These are phyloP conservation scores for Chrysochloris asiatica DNA, from an alignment of 2,113 vertebrate genomes.

Conservation along the genomic window DNA sequence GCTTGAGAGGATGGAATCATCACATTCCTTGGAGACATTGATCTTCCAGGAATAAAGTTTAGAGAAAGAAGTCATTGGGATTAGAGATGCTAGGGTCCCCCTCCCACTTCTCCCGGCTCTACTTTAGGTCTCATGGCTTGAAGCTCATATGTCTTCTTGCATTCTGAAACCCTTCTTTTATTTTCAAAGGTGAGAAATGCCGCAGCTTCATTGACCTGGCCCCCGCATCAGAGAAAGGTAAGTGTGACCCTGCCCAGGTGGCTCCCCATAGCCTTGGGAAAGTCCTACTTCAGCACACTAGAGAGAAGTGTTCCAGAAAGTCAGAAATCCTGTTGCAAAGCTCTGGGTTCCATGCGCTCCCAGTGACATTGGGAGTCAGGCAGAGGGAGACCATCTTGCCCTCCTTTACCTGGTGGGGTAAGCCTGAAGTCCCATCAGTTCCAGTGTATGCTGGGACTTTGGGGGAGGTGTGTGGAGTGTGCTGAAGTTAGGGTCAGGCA, in stretches of 20 bases:
- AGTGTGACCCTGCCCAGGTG: slow-evolving; percentile 67
- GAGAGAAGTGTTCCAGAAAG: background rate
- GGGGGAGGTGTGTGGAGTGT: background rate
- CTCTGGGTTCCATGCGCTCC: background rate
- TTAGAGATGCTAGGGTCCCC: background rate
- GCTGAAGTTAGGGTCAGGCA: background rate
- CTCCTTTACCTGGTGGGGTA: fast-evolving
- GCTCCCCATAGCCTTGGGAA: background rate
- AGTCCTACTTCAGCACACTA: background rate
- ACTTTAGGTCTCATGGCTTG: background rate
- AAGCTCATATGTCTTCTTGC: background rate
- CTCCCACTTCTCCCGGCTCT: background rate
- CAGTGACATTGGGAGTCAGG: background rate
- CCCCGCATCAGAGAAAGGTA: slow-evolving; percentile 97
- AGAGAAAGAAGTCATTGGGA: background rate
- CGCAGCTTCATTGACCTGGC: slow-evolving; percentile 99
- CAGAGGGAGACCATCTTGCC: too few species aligned
- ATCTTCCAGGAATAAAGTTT: background rate
- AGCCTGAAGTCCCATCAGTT: fast-evolving
- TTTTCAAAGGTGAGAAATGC: slow-evolving; percentile 95
- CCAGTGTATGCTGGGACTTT: background rate
- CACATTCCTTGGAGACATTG: fast-evolving
- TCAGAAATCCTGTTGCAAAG: background rate
- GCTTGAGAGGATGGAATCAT: too few species aligned
- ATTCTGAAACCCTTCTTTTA: slow-evolving; percentile 68